Evolutionary conservation across 1,140 invertebrate genomes (phyloP), one percentile per base, ranked within the genome.

Genomic region (Phymastichus coffea): DNA sequence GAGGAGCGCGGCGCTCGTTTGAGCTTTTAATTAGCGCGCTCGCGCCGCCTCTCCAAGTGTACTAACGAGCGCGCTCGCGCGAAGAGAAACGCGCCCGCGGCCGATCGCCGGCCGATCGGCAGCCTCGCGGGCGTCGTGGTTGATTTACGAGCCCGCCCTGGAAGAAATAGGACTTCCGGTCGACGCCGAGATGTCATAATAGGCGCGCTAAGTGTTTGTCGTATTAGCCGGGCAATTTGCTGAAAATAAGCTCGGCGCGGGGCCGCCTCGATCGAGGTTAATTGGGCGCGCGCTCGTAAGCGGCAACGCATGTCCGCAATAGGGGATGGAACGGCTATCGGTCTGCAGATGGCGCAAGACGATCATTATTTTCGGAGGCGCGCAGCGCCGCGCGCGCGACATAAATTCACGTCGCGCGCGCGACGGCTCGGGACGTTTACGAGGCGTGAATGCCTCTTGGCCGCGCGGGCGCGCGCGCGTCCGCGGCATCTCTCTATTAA

Each of bases 381-480:
- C n/a, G n/a, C n/a, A n/a, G n/a, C n/a, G n/a, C n/a, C n/a, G n/a
- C n/a, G n/a, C n/a, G n/a, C n/a, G n/a, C n/a, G n/a, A n/a, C n/a
- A n/a, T n/a, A n/a, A n/a, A n/a, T n/a, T n/a, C n/a, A n/a, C n/a
- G n/a, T n/a, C n/a, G n/a, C n/a, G n/a, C n/a, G n/a, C n/a, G n/a
- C n/a, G n/a, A n/a, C n/a, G n/a, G n/a, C n/a, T n/a, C n/a, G 40
- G 10, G 53, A 55, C 53, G 41, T 55, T 55, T 55, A 55, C 41
- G 53, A 55, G 53, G 53, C 40, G 28, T 20, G 26, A 30, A 33
- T 17, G 41, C 10, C 15, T 22, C 20, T 51, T 48, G 46, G 46
- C 26, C 46, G 26, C n/a, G n/a, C n/a, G n/a, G n/a, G n/a, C n/a
- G n/a, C n/a, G n/a, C n/a, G n/a, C n/a, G n/a, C n/a, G n/a, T n/a